Conservation (phyloP, 2,888 invertebrate genomes). For the Chydorus sphaericus region DNA sequence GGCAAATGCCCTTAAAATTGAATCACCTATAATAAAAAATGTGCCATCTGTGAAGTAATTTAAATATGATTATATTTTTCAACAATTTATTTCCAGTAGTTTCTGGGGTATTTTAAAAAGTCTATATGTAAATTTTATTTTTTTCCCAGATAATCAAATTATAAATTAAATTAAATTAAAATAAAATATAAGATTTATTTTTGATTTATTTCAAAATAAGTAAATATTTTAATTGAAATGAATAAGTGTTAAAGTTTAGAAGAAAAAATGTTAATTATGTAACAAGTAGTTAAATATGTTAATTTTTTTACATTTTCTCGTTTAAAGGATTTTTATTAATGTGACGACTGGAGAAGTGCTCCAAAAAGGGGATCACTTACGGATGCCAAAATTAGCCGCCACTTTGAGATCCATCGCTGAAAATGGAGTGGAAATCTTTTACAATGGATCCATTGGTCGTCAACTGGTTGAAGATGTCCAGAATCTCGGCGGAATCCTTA, state of each 20-base stretch:
- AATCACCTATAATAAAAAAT: background rate
- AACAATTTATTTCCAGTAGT: background rate
- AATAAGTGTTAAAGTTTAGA: too few species aligned
- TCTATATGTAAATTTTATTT: background rate
- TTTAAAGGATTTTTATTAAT: background rate
- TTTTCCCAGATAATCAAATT: too few species aligned
- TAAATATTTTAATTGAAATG: too few species aligned
- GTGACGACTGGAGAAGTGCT: background rate
- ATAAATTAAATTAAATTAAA: background rate
- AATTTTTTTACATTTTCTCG: background rate
- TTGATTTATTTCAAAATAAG: too few species aligned
- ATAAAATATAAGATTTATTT: too few species aligned
- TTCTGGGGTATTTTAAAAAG: background rate
- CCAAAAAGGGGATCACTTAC: background rate
- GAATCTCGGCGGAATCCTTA: slow-evolving; percentile 56
- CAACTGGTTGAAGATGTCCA: slow-evolving; percentile 35
- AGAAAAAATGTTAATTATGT: too few species aligned
- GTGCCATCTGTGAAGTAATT: slow-evolving; percentile 17
- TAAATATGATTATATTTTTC: slow-evolving; percentile 19
- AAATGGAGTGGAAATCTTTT: slow-evolving; percentile 53
- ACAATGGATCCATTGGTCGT: slow-evolving; percentile 55
- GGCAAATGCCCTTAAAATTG: slow-evolving; percentile 24
- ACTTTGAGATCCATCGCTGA: slow-evolving; percentile 52
- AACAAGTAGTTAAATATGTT: too few species aligned
- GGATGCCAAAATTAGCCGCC: slow-evolving; percentile 38